These are phyloP conservation scores for Odontomachus brunneus DNA, from an alignment of 1,140 invertebrate species.

Conservation along the genomic window DNA sequence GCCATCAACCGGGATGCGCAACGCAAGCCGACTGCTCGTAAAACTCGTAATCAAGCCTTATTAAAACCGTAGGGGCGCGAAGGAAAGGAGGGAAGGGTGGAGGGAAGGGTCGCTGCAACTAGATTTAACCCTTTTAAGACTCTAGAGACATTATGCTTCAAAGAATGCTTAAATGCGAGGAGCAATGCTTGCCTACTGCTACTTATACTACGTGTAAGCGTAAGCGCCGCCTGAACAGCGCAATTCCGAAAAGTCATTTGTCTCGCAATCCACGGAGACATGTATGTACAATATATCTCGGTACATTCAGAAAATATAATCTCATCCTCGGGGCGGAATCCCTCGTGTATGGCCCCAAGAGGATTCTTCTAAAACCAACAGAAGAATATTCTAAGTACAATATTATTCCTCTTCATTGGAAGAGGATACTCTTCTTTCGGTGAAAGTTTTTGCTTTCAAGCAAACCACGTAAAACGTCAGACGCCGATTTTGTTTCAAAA, in stretches of 20 bases:
- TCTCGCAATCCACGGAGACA: background rate
- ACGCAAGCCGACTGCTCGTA: constrained; percentile 64
- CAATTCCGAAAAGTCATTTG: background rate
- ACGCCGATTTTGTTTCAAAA: too few relatives aligned
- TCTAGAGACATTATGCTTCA: constrained; percentile 49
- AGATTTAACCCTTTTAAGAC: constrained; percentile 61
- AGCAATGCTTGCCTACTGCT: constrained; percentile 25
- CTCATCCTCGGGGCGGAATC: too few relatives aligned
- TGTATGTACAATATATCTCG: too few relatives aligned
- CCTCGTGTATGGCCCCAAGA: too few relatives aligned
- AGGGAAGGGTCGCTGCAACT: constrained; percentile 29
- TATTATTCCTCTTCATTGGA: too few relatives aligned
- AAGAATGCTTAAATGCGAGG: constrained; percentile 50
- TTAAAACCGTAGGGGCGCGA: constrained; percentile 64
- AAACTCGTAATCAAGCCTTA: constrained; percentile 71
- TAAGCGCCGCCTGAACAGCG: background rate
- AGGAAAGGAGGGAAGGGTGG: constrained; percentile 17
- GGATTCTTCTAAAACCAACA: too few relatives aligned
- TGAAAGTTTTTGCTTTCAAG: too few relatives aligned
- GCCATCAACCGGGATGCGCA: constrained; percentile 59
- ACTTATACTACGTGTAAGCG: too few relatives aligned
- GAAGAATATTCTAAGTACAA: too few relatives aligned
- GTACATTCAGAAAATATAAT: too few relatives aligned
- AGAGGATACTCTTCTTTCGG: too few relatives aligned
- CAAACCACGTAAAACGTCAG: too few relatives aligned